Conservation (phyloP, 2,113 vertebrate species). For the Sciurus niger region DNA sequence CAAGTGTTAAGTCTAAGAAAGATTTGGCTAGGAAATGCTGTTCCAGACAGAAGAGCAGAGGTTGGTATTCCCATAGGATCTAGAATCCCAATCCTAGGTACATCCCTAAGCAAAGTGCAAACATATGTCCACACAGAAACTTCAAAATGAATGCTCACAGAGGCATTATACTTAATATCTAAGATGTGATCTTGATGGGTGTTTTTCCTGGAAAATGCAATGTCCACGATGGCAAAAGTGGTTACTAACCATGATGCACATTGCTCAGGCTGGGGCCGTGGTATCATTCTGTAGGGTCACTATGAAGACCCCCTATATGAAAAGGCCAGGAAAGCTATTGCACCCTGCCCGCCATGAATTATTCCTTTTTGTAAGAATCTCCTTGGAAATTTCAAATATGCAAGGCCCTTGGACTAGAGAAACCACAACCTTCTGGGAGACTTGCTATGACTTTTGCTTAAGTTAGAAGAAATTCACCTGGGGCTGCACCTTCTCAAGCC, state of each 20-base stretch:
- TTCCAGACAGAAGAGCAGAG: constrained; percentile 1
- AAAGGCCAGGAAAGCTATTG: neutral
- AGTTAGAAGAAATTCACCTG: neutral
- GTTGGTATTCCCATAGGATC: constrained; percentile 12
- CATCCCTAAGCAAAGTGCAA: constrained; percentile 15
- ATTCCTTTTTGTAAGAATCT: neutral
- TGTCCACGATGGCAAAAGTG: neutral
- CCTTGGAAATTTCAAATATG: neutral
- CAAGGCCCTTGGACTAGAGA: neutral
- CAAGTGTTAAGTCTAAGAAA: neutral
- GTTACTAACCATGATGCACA: neutral
- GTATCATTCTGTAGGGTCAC: neutral
- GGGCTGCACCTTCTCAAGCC: neutral
- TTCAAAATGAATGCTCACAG: neutral
- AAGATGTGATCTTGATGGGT: neutral
- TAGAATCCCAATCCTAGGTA: neutral
- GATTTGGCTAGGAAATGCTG: neutral
- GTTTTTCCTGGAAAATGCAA: neutral
- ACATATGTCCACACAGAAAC: constrained; percentile 18
- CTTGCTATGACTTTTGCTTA: neutral
- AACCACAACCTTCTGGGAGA: neutral
- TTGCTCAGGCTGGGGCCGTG: neutral
- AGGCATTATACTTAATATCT: neutral
- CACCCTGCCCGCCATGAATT: neutral
- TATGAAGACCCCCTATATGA: neutral